phyloP scores from a whole-genome alignment of 2,113 vertebrate species.

The Herpailurus yagouaroundi region DNA sequence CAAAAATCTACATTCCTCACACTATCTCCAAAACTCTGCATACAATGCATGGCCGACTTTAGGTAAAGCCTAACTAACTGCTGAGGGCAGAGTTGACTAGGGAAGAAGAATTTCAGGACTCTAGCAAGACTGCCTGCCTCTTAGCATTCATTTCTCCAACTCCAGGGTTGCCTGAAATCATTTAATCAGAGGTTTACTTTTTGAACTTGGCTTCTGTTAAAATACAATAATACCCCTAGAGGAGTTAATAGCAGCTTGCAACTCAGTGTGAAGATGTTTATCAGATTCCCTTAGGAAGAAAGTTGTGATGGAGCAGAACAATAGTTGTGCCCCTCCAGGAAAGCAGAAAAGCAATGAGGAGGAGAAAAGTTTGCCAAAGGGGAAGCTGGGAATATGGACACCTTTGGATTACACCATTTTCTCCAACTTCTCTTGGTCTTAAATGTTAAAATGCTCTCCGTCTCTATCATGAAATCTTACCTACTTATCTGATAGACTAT shows the following conservation, averaged over 20 bases:
- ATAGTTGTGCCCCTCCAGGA: not conserved
- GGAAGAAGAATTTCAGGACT: not conserved
- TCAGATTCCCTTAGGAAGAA: not conserved
- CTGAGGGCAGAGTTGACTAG: no score
- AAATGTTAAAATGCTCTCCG: constrained; percentile 44
- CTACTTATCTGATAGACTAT: constrained; percentile 61
- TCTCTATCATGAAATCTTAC: constrained; percentile 50
- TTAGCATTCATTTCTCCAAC: not conserved
- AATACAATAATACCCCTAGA: constrained; percentile 9
- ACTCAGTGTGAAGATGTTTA: constrained; percentile 29
- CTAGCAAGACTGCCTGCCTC: not conserved
- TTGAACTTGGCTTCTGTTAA: constrained; percentile 30
- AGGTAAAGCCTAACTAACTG: not conserved
- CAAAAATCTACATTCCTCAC: not conserved
- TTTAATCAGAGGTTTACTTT: constrained; percentile 49
- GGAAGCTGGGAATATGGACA: not conserved
- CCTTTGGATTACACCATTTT: not conserved
- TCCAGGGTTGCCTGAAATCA: not conserved
- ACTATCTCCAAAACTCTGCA: not conserved
- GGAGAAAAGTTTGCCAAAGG: not conserved
- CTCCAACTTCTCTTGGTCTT: not conserved
- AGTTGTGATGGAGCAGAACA: not conserved
- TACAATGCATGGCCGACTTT: not conserved
- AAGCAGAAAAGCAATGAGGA: constrained; percentile 4
- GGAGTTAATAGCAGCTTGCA: constrained; percentile 17